Conservation (phyloP, 2,888 invertebrate species). For the Tetheella fluctuosa region DNA sequence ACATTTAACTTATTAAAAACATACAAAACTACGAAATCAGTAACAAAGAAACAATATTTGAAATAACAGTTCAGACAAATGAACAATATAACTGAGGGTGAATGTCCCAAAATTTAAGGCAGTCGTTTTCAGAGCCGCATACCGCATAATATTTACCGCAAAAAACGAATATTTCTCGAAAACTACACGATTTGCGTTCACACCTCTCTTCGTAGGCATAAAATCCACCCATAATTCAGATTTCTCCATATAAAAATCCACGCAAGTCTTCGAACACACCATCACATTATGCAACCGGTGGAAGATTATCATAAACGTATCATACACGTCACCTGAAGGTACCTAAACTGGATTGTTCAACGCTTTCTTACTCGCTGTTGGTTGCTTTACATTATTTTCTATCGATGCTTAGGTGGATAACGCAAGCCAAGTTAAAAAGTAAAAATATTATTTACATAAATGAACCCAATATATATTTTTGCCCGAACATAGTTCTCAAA, state of each 20-base stretch:
- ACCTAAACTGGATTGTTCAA: slow-evolving; percentile 43
- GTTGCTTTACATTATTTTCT: slow-evolving; percentile 23
- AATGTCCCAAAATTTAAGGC: background rate
- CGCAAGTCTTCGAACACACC: slow-evolving; percentile 56
- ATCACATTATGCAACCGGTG: slow-evolving; percentile 77
- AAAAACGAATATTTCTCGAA: slow-evolving; percentile 14
- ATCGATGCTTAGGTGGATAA: background rate
- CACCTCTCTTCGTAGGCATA: slow-evolving; percentile 46
- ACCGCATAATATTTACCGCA: slow-evolving; percentile 18
- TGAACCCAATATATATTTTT: too few relatives aligned
- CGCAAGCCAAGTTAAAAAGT: too few relatives aligned
- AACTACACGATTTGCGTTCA: slow-evolving; percentile 24
- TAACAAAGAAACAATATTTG: too few relatives aligned
- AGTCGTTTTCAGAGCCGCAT: background rate
- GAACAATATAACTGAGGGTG: background rate
- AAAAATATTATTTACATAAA: too few relatives aligned
- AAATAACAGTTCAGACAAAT: too few relatives aligned
- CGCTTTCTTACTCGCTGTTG: slow-evolving; percentile 38
- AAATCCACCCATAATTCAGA: slow-evolving; percentile 60
- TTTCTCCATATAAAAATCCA: slow-evolving; percentile 66
- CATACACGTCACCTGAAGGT: slow-evolving; percentile 48
- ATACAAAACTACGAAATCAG: too few relatives aligned
- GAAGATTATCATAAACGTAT: slow-evolving; percentile 77
- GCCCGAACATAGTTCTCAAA: too few relatives aligned
- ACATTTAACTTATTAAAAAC: too few relatives aligned